A percentile compares a stretch with the other conserved stretches of the same genome.
Conservation (phyloP, 2,113 vertebrate species). For the Origma solitaria region DNA sequence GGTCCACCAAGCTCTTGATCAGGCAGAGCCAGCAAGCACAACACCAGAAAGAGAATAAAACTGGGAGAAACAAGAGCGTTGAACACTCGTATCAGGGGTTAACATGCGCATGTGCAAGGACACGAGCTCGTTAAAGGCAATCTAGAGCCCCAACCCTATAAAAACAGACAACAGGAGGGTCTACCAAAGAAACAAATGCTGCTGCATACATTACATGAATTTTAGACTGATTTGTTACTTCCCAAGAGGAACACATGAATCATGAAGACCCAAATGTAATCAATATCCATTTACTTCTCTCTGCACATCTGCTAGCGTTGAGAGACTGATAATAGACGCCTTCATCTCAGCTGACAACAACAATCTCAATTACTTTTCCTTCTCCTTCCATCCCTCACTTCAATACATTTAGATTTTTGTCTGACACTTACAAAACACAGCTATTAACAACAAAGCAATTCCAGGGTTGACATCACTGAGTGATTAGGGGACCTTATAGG, state of each 20-base stretch:
- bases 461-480: not conserved
- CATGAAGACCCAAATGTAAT: slow-evolving; percentile 1
- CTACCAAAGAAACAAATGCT: slow-evolving; percentile 11
- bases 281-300: slow-evolving; percentile 42
- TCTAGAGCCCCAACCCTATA: not conserved
- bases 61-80: not conserved
- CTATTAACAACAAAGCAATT: not conserved
- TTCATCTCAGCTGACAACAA: not conserved
- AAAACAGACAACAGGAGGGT: not conserved
- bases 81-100: not conserved
- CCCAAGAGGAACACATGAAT: slow-evolving; percentile 22
- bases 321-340: not conserved
- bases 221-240: not conserved
- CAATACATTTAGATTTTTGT: not conserved
- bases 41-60: not conserved
- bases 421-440: not conserved
- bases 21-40: not conserved
- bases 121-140: slow-evolving; percentile 16
- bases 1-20: not conserved
- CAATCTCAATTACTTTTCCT: not conserved
- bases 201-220: slow-evolving; percentile 18
- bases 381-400: not conserved
- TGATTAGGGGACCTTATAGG: not conserved
- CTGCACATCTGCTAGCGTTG: slow-evolving; percentile 16
- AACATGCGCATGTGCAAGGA: not conserved